phyloP scores from a whole-genome alignment of 2,113 vertebrate genomes.

The Chlorodrepanis virens region DNA sequence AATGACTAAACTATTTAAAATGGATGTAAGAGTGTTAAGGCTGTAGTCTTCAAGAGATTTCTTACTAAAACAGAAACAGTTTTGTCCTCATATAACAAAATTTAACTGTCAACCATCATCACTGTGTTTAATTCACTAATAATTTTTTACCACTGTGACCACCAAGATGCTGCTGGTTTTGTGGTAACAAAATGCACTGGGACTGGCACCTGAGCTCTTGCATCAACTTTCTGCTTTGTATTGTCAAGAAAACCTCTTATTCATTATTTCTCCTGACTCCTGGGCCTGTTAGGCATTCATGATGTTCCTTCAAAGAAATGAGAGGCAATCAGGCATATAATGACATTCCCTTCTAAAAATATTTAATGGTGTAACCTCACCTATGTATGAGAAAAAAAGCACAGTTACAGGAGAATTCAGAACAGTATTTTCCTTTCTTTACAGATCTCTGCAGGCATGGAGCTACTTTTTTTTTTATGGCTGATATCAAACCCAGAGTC shows the following conservation, averaged over 20 bases:
- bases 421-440: neutral
- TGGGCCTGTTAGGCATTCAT: neutral
- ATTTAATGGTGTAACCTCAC: neutral
- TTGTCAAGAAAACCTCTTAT: neutral
- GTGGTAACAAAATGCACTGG: neutral
- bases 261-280: neutral
- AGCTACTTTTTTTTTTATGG: neutral
- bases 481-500: neutral
- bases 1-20: neutral
- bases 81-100: neutral
- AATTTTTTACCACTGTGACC: neutral
- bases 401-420: neutral
- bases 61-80: neutral
- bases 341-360: neutral
- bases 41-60: neutral
- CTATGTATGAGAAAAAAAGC: neutral
- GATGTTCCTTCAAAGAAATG: neutral
- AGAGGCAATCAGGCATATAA: neutral
- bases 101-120: neutral
- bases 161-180: neutral
- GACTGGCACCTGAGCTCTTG: neutral
- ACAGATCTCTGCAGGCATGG: neutral
- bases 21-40: neutral
- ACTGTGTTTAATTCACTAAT: neutral
- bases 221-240: neutral